Conservation (phyloP, 2,888 invertebrate species). For the Oligia latruncula region DNA sequence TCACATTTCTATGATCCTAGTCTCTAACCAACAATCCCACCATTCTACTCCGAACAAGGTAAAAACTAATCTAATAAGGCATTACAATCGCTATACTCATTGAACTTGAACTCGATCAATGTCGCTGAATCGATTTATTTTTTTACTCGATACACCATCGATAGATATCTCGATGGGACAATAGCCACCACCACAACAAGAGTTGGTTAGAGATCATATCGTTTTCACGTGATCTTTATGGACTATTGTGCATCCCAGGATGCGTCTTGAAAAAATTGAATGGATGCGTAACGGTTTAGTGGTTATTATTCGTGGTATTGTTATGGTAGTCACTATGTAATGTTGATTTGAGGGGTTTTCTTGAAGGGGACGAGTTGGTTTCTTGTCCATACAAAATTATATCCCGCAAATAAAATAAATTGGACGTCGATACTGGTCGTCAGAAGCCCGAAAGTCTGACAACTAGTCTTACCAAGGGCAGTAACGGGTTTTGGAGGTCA, state of each 20-base stretch:
- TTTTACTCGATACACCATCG: conserved; percentile 77
- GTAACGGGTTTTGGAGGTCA: background rate
- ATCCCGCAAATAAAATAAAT: background rate
- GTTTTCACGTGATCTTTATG: conserved; percentile 81
- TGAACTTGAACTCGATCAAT: conserved; percentile 69
- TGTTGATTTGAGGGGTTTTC: conserved; percentile 45
- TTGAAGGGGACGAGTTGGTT: conserved; percentile 14
- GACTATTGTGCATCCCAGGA: conserved; percentile 82
- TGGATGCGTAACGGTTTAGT: conserved; percentile 75
- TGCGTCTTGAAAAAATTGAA: conserved; percentile 76
- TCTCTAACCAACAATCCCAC: conserved; percentile 44
- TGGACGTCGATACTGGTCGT: background rate
- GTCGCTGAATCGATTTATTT: conserved; percentile 76
- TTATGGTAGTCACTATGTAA: conserved; percentile 45
- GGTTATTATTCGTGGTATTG: conserved; percentile 64
- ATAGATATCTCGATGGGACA: conserved; percentile 81
- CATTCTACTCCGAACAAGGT: conserved; percentile 61
- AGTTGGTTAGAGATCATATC: conserved; percentile 84
- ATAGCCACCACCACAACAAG: conserved; percentile 81
- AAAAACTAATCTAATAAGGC: conserved; percentile 63
- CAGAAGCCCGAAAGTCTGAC: background rate
- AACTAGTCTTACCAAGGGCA: background rate
- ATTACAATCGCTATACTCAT: conserved; percentile 62
- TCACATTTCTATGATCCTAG: conserved; percentile 2
- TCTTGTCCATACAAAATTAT: conserved; percentile 35